phyloP scores from a whole-genome alignment of 2,113 vertebrate species.

The Hippotragus niger region DNA sequence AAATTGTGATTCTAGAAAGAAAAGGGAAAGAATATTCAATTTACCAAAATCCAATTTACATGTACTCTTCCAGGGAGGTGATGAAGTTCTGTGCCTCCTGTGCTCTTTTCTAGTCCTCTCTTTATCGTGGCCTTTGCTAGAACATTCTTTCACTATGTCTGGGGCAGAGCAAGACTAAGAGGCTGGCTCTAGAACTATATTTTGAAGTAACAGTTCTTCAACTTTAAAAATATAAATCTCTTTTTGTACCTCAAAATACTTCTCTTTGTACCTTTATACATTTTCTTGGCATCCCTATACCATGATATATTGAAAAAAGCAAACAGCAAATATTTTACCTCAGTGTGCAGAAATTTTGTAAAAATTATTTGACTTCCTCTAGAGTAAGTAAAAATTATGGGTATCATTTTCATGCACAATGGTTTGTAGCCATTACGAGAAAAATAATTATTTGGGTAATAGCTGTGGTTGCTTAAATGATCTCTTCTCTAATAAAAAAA shows the following conservation, averaged over 20 bases:
- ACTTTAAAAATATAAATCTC: conserved; percentile 15
- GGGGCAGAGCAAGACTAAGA: neutral
- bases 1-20: conserved; percentile 3
- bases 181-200: neutral
- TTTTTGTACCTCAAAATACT: conserved; percentile 12
- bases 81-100: neutral
- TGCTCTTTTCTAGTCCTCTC: neutral
- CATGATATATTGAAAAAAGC: neutral
- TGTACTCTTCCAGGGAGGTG: neutral
- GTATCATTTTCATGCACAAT: conserved; percentile 45
- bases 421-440: conserved; percentile 65
- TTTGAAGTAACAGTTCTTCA: conserved; percentile 44
- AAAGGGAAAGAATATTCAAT: neutral
- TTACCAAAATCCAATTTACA: neutral
- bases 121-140: neutral
- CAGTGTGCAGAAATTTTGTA: neutral
- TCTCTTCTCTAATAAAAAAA: conserved; percentile 73
- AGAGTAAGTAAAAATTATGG: conserved; percentile 13
- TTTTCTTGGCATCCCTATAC: neutral
- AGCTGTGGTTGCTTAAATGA: conserved; percentile 61
- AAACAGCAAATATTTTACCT: conserved; percentile 9
- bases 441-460: conserved; percentile 76
- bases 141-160: neutral
- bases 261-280: neutral
- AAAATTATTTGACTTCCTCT: conserved; percentile 27